These are phyloP conservation scores for Hucho hucho DNA, from an alignment of 2,113 vertebrate species.

Conservation along the genomic window DNA sequence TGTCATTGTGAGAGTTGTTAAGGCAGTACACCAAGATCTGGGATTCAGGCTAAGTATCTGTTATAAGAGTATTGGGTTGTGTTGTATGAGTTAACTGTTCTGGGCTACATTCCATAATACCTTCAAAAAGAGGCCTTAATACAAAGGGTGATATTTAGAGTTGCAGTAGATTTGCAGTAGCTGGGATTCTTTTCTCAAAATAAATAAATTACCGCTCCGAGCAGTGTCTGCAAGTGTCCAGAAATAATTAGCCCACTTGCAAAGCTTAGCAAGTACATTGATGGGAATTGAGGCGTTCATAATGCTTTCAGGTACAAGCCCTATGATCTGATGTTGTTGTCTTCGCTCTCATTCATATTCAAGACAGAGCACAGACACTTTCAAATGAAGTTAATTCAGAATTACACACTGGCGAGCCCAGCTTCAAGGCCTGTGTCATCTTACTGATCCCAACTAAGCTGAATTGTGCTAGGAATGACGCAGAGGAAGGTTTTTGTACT, in stretches of 20 bases:
- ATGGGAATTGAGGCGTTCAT: constrained; percentile 43
- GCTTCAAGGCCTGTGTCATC: not conserved
- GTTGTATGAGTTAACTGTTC: constrained; percentile 35
- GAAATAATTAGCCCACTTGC: constrained; percentile 45
- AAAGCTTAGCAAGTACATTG: constrained; percentile 31
- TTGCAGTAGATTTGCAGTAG: constrained; percentile 15
- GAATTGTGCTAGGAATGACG: not conserved
- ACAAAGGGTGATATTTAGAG: constrained; percentile 18
- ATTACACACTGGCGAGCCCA: constrained; percentile 2
- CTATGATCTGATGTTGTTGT: constrained; percentile 46
- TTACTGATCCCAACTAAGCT: not conserved
- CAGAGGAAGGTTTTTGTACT: not conserved
- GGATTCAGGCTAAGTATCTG: too few species aligned
- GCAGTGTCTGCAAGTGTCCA: constrained; percentile 35
- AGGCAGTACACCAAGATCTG: too few species aligned
- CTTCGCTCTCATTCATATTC: constrained; percentile 49
- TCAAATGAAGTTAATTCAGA: constrained; percentile 50
- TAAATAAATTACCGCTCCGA: constrained; percentile 32
- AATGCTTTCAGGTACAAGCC: constrained; percentile 52
- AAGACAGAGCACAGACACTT: constrained; percentile 34
- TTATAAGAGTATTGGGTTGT: not conserved
- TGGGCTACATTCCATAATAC: constrained; percentile 28
- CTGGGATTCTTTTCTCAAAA: constrained; percentile 29
- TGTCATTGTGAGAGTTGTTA: too few species aligned
- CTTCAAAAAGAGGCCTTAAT: constrained; percentile 6